phyloP scores from a whole-genome alignment of 2,797 vertebrate species.

The Australoheros facetus region DNA sequence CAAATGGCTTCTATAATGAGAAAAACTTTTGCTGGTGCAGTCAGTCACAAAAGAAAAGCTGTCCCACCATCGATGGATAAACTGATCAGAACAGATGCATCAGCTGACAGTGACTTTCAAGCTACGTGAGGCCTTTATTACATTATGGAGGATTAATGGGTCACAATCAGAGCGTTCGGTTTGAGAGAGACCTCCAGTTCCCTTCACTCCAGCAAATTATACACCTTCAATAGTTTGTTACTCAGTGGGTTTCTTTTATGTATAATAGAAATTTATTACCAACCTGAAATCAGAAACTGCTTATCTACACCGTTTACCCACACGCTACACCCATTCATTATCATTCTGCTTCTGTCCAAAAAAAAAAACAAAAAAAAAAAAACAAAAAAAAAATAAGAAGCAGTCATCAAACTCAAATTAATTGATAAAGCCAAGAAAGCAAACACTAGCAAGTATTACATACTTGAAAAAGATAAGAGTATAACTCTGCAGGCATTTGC shows the following conservation, averaged over 20 bases:
- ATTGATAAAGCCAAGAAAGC: constrained; percentile 59
- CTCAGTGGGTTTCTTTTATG: constrained; percentile 50
- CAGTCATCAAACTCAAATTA: constrained; percentile 65
- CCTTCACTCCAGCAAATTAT: constrained; percentile 66
- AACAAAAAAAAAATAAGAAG: constrained; percentile 35
- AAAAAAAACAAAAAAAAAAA: not conserved
- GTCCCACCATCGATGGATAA: constrained; percentile 39
- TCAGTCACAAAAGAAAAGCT: constrained; percentile 57
- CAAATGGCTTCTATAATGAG: constrained; percentile 73
- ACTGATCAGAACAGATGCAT: constrained; percentile 56
- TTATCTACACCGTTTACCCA: constrained; percentile 58
- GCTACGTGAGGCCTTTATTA: constrained; percentile 66
- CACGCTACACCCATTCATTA: constrained; percentile 63
- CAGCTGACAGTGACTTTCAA: constrained; percentile 60
- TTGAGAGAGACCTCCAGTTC: constrained; percentile 53
- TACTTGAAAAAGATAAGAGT: constrained; percentile 73
- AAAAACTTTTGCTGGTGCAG: constrained; percentile 72
- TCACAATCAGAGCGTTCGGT: constrained; percentile 60
- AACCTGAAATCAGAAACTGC: constrained; percentile 69
- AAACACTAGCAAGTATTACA: constrained; percentile 68
- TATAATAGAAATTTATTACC: constrained; percentile 72
- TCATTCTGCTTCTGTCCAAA: constrained; percentile 61
- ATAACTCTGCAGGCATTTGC: constrained; percentile 73
- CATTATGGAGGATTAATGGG: constrained; percentile 50
- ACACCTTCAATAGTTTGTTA: constrained; percentile 59